A percentile compares a stretch with the other conserved stretches of the same genome.
These are phyloP conservation scores for Chromoteleia sp. DNA, from an alignment of 2,888 invertebrate species.

Conservation along the genomic window DNA sequence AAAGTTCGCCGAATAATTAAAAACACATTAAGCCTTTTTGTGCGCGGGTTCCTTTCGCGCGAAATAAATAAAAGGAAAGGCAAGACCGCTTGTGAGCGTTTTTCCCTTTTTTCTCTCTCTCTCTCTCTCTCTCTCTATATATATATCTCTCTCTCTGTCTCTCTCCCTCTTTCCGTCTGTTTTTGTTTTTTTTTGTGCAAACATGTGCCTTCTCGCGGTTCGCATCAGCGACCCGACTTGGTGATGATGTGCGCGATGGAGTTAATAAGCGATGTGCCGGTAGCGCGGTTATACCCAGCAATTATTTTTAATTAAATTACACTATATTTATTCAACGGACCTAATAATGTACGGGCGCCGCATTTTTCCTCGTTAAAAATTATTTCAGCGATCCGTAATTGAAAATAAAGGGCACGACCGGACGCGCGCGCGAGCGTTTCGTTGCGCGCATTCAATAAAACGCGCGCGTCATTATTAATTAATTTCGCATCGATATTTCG, in stretches of 20 bases:
- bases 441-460: constrained; percentile 19
- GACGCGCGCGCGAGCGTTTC: background rate
- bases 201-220: constrained; percentile 33
- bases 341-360: constrained; percentile 46
- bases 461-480: constrained; percentile 31
- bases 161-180: too few relatives aligned
- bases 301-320: constrained; percentile 59
- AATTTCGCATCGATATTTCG: constrained; percentile 26
- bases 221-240: constrained; percentile 5
- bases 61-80: too few relatives aligned
- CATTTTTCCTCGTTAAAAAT: constrained; percentile 45
- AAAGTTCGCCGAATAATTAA: constrained; percentile 48
- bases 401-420: background rate
- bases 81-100: too few relatives aligned
- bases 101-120: too few relatives aligned
- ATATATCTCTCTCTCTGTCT: too few relatives aligned
- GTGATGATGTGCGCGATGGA: constrained; percentile 44
- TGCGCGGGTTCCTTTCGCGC: too few relatives aligned
- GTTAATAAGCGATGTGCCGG: constrained; percentile 47
- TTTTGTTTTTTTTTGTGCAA: constrained; percentile 6
- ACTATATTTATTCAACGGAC: constrained; percentile 47
- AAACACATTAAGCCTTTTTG: constrained; percentile 42
- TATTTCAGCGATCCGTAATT: constrained; percentile 6
- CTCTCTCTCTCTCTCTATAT: too few relatives aligned
- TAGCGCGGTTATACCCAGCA: constrained; percentile 36